Evolutionary conservation across 2,797 vertebrate species (phyloP).

Genomic region (Margarornis squamiger): DNA sequence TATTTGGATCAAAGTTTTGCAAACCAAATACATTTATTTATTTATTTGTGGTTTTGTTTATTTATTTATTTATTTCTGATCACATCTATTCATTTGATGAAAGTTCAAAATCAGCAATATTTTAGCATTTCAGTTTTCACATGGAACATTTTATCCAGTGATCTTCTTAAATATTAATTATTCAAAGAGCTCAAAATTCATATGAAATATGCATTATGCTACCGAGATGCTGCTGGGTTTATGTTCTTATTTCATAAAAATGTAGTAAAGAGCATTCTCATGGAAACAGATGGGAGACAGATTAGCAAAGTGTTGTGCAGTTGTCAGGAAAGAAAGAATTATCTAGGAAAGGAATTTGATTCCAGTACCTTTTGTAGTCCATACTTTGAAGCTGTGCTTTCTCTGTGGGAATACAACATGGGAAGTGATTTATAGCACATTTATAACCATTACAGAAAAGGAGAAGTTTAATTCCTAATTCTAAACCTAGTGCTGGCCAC

Average conservation of each 20-base stretch:
- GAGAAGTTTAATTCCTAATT: neutral
- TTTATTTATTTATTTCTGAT: neutral
- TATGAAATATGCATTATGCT: neutral
- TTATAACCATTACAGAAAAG: neutral
- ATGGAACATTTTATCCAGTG: neutral
- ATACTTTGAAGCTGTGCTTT: neutral
- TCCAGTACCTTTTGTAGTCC: neutral
- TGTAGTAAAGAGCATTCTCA: neutral
- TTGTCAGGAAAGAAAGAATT: neutral
- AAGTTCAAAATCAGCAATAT: neutral
- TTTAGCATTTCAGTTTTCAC: neutral
- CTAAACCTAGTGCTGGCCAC: neutral
- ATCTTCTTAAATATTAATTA: constrained; percentile 27
- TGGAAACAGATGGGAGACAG: neutral
- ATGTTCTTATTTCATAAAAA: neutral
- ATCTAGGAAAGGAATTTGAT: neutral
- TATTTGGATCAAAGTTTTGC: neutral
- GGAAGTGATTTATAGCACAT: neutral
- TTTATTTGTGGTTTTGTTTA: no score
- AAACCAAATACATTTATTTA: neutral
- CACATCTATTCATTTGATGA: neutral
- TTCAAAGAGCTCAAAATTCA: neutral
- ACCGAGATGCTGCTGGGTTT: neutral
- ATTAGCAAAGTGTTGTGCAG: neutral
- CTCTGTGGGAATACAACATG: neutral